Evolutionary conservation across 1,140 invertebrate species (phyloP), one percentile per base, ranked within the genome.

Genomic region (Radopholus similis): DNA sequence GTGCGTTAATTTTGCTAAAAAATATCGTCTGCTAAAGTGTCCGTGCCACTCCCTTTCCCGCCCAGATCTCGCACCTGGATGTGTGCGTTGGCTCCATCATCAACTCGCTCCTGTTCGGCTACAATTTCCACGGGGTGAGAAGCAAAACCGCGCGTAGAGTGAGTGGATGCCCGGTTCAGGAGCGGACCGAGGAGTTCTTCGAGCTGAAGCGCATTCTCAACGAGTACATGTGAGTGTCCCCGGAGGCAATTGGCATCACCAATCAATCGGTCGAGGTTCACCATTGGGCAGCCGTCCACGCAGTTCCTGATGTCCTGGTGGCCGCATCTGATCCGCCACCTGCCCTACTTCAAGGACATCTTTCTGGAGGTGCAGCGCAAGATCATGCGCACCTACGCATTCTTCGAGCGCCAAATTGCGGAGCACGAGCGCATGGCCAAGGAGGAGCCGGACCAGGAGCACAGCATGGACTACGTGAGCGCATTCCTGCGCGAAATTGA

Each of bases 401-500:
- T 47, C 26, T 47, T 47, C 6, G 26, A 47, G 26, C 18, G 26
- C 2, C 44, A 47, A 47, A 47, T 47, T 21, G 44, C 18, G 26
- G 44, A 47, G 26, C 44, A 47, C 0, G 44, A 47, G n/a, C n/a
- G n/a, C n/a, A n/a, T n/a, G n/a, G n/a, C n/a, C n/a, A n/a, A n/a
- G n/a, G n/a, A n/a, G n/a, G n/a, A n/a, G n/a, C n/a, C n/a, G n/a
- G n/a, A n/a, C n/a, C n/a, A n/a, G n/a, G n/a, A n/a, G n/a, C n/a
- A n/a, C n/a, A n/a, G n/a, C n/a, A n/a, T n/a, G n/a, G 56, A 58
- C 40, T 58, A 40, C 26, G 56, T 58, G 26, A 58, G 56, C 38
- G 56, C 56, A 40, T 58, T 58, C 38, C 30, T 58, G 34, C 28
- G 35, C 4, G 56, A 58, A 35, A 58, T 58, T 34, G 38, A 58